Evolutionary conservation across 2,113 vertebrate species (phyloP).

Genomic region (Menidia beryllina): DNA sequence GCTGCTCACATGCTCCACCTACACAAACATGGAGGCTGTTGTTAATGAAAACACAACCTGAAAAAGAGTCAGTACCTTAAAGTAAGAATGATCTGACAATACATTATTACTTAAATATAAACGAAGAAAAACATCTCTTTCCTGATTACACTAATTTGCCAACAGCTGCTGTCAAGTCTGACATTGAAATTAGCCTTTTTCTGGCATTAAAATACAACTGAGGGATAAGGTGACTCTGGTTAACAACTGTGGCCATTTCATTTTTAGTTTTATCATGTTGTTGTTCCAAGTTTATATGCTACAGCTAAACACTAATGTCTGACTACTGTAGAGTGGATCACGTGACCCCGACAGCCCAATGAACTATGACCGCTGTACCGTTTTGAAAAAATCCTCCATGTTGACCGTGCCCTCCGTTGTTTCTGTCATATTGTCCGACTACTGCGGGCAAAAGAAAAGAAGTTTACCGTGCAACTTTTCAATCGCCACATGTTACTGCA

Average conservation of each 20-base stretch:
- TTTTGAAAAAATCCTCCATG: conserved; percentile 92
- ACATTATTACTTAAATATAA: neutral
- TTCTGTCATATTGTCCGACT: conserved; percentile 75
- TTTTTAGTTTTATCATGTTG: too few species aligned
- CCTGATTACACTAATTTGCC: neutral
- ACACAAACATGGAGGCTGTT: conserved; percentile 2
- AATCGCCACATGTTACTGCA: neutral
- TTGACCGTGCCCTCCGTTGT: conserved; percentile 82
- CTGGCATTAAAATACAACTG: too few species aligned
- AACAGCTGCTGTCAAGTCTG: neutral
- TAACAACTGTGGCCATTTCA: too few species aligned
- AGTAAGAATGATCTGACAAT: neutral
- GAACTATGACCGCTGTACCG: conserved; percentile 74
- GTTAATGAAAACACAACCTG: neutral
- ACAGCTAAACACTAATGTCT: neutral
- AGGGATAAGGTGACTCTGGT: too few species aligned
- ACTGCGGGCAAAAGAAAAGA: neutral
- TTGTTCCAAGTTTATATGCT: too few species aligned
- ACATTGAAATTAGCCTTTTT: too few species aligned
- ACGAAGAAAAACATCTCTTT: neutral
- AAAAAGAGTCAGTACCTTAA: too few species aligned
- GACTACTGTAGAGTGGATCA: neutral
- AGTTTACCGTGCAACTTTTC: neutral
- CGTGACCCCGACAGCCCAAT: neutral
- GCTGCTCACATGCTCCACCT: conserved; percentile 89